These are phyloP conservation scores for Lamprologus ornatipinnis DNA, from an alignment of 2,113 vertebrate species.

Conservation along the genomic window DNA sequence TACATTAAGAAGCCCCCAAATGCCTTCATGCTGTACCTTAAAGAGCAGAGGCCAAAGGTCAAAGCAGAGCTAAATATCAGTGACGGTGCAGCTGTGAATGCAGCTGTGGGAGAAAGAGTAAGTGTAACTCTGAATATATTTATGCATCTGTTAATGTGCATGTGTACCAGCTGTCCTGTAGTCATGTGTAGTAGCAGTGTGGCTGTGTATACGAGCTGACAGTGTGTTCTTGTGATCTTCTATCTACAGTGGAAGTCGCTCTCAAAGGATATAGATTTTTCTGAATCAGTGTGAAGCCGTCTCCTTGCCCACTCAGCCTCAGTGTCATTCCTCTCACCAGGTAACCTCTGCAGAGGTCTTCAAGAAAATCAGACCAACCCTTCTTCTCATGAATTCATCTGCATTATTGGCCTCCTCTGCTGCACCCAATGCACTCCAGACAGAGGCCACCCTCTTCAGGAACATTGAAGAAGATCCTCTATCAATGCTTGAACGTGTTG, in stretches of 20 bases:
- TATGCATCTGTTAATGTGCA: not conserved
- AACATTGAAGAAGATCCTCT: not conserved
- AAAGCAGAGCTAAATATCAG: rapidly evolving
- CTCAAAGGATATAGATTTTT: not conserved
- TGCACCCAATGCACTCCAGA: not conserved
- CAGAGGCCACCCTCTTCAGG: not conserved
- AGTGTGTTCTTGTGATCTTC: not conserved
- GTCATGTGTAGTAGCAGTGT: not conserved
- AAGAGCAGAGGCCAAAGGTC: rapidly evolving
- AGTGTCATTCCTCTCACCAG: not conserved
- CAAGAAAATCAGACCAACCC: not conserved
- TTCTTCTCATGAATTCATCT: not conserved
- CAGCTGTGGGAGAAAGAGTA: not conserved
- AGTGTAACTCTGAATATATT: not conserved
- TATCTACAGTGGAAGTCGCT: not conserved
- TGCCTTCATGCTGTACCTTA: no score
- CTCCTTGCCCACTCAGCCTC: not conserved
- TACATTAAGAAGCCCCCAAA: no score
- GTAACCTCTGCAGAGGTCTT: not conserved
- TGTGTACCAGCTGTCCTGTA: not conserved
- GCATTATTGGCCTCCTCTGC: not conserved
- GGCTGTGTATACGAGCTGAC: not conserved
- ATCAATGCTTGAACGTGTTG: not conserved
- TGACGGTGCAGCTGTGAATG: not conserved
- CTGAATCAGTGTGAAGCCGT: not conserved